Conservation (phyloP, 2,797 vertebrate species). For the Sebastes hubbsi region DNA sequence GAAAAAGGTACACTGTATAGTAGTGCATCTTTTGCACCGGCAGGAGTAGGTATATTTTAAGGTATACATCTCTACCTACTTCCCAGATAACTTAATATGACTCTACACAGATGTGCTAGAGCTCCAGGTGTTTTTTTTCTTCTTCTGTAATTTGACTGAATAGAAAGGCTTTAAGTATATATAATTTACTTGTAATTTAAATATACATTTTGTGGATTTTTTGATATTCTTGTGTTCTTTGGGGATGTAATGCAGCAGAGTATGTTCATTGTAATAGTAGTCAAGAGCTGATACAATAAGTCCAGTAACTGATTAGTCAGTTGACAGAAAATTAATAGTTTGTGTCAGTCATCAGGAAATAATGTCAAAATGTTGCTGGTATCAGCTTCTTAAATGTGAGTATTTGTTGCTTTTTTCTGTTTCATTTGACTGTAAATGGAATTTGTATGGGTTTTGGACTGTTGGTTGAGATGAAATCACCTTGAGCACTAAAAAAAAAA, state of each 20-base stretch:
- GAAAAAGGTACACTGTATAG: too few relatives aligned
- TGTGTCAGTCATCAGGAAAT: not conserved
- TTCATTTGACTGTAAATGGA: not conserved
- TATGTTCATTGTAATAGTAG: not conserved
- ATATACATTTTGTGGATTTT: not conserved
- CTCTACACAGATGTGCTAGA: not conserved
- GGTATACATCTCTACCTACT: not conserved
- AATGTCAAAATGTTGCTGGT: not conserved
- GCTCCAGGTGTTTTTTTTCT: not conserved
- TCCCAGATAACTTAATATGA: not conserved
- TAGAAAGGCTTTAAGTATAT: not conserved
- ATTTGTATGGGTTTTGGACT: not conserved
- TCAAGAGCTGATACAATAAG: not conserved
- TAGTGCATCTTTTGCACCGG: not conserved
- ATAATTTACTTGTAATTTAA: not conserved
- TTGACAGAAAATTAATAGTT: not conserved
- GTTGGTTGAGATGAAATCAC: not conserved
- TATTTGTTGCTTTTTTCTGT: not conserved
- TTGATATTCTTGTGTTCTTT: not conserved
- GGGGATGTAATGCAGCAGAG: not conserved
- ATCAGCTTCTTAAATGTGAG: not conserved
- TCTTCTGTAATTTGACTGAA: not conserved
- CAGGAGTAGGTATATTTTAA: not conserved
- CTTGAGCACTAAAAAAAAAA: not conserved
- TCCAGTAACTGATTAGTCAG: not conserved